Percentiles rank a stretch among this genome's conserved stretches.
Evolutionary conservation across 1,140 invertebrate genomes (phyloP).

Genomic region (Drosophila biarmipes): DNA sequence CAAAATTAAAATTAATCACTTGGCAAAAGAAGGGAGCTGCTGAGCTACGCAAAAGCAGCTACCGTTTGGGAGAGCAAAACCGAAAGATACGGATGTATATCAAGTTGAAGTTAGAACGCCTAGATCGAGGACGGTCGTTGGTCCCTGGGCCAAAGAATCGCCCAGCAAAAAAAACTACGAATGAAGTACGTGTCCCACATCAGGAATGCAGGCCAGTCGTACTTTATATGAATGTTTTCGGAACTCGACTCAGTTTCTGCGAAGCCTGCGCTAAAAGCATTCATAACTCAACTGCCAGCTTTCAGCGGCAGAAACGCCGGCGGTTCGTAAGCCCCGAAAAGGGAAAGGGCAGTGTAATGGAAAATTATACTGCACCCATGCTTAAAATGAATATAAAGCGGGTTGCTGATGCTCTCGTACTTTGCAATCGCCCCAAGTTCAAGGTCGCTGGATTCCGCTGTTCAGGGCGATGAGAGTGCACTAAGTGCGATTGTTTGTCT

Average conservation of each 20-base stretch:
- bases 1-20: conserved; percentile 53
- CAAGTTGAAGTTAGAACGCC: conserved; percentile 43
- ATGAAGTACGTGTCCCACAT: conserved; percentile 26
- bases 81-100: conserved; percentile 56
- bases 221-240: conserved; percentile 16
- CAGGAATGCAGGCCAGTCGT: conserved; percentile 33
- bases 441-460: conserved; percentile 40
- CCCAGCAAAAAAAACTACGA: conserved; percentile 13
- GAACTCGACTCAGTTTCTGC: conserved; percentile 45
- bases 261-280: conserved; percentile 52
- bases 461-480: conserved; percentile 57
- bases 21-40: conserved; percentile 41
- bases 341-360: conserved; percentile 62
- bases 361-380: conserved; percentile 21
- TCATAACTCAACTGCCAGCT: conserved; percentile 51
- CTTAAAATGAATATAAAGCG: conserved; percentile 46
- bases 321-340: conserved; percentile 24
- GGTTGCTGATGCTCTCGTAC: conserved; percentile 15
- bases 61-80: conserved; percentile 48
- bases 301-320: conserved; percentile 18
- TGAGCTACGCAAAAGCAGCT: conserved; percentile 55
- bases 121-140: conserved; percentile 74
- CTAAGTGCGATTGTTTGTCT: conserved; percentile 28
- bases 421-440: conserved; percentile 65
- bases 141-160: conserved; percentile 35